Conservation (phyloP, 2,888 invertebrate genomes). For the Sphecodes monilicornis region DNA sequence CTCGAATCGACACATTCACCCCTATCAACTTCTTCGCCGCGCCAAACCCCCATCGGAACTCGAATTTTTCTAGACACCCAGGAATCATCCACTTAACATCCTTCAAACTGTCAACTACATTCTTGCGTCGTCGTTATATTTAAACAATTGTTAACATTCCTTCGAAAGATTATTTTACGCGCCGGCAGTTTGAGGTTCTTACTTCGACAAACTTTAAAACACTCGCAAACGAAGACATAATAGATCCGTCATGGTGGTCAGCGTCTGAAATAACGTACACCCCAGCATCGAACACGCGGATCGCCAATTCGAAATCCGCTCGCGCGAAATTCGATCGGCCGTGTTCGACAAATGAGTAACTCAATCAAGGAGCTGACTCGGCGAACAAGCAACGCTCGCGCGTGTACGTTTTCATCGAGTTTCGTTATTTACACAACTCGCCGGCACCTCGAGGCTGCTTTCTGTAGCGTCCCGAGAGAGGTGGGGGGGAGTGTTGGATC, state of each 20-base stretch:
- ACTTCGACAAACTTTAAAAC: background rate
- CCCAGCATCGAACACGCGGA: background rate
- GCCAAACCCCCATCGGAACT: background rate
- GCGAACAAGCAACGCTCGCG: constrained; percentile 73
- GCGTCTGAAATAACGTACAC: constrained; percentile 10
- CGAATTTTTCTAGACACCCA: background rate
- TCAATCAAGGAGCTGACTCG: constrained; percentile 13
- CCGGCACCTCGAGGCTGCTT: constrained; percentile 32
- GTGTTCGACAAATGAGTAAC: constrained; percentile 11
- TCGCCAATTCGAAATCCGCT: constrained; percentile 11
- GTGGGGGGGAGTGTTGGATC: background rate
- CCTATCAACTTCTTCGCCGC: background rate
- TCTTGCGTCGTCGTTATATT: background rate
- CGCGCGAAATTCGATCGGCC: constrained; percentile 19
- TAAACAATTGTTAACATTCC: background rate
- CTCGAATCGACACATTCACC: constrained; percentile 10
- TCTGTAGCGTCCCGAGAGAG: background rate
- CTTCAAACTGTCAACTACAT: background rate
- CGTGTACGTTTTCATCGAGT: constrained; percentile 75
- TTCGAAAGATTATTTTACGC: background rate
- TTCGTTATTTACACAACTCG: constrained; percentile 60
- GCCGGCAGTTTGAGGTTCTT: background rate
- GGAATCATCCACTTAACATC: background rate
- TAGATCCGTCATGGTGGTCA: background rate
- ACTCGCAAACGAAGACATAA: background rate